Conservation (phyloP, 2,888 invertebrate species). For the Lasioglossum oenotherae region DNA sequence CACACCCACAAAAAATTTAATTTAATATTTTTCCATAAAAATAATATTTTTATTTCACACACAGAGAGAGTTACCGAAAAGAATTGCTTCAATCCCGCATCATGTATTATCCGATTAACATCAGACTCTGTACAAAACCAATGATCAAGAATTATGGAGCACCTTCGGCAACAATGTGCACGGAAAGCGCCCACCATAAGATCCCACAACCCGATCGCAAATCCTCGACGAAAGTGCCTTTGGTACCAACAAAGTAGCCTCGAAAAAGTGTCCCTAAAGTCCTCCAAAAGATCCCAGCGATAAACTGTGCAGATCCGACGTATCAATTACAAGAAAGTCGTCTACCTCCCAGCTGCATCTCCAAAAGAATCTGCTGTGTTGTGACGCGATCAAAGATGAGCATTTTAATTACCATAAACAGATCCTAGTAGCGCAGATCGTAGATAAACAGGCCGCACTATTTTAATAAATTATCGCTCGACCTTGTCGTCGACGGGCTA, state of each 20-base stretch:
- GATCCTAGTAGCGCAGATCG: background rate
- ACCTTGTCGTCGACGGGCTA: background rate
- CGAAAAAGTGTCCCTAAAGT: background rate
- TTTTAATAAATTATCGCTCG: background rate
- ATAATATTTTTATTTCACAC: background rate
- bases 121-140: background rate
- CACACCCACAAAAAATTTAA: background rate
- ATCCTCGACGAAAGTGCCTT: background rate
- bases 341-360: no score
- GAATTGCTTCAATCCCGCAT: background rate
- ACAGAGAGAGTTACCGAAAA: background rate
- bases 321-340: conserved; percentile 2
- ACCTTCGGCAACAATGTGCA: background rate
- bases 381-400: background rate
- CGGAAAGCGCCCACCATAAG: background rate
- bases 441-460: background rate
- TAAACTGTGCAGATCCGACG: background rate
- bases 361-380: background rate
- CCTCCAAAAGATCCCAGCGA: background rate
- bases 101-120: background rate
- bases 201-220: background rate
- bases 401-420: background rate
- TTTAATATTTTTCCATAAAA: background rate
- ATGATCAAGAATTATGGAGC: background rate
- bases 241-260: background rate